Base-by-base conservation (phyloP, 2,888 invertebrate genomes). In the Agriotes lineatus region DNA sequence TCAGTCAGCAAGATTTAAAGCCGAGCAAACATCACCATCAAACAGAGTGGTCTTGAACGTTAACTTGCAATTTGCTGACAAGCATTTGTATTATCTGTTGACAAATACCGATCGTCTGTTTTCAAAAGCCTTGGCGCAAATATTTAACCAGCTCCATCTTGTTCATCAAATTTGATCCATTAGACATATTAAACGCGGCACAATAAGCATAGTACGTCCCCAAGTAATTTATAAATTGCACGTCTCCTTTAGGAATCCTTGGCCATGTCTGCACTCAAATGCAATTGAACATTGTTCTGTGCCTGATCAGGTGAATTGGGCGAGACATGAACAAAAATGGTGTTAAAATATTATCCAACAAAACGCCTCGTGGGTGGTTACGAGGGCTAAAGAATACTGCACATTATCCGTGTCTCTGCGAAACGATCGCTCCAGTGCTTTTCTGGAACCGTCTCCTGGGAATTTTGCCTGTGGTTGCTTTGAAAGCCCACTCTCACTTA, bases 391-490 rank as follows among this genome's bases (percentile, higher is more conserved):
- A 48, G 48, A 48, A 22, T 9, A 30, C 10, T 14, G 14, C 12
- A 5, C 20, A 50, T 18, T 61, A 61, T 50, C 61, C 61, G 10
- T 61, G 61, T n/a, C 19, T 61, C 12, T 61, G 61, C 16, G 61
- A 61, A 50, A 18, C 61, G 5, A 35, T 61, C 10, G n/a, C n/a
- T 14, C 30, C 37, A 16, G 50, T 50, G 16, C n/a, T 48, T 10
- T 48, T 61, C 22, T 61, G 25, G 61, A 37, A 44, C 16, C 39
- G 61, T 3, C 1, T 61, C 3, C 7, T 61, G 6, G 61, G 61
- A 5, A 50, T 61, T 14, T 33, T 61, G 16, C 61, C 61, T 1
- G 39, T 61, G 0, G 50, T 48, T 4, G n/a, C 35, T 14, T 14
- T 37, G 9, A 33, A 61, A 7, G 1, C 16, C 1, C n/a, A 2